Conservation (phyloP, 2,888 invertebrate species). For the Clitarchus hookeri region DNA sequence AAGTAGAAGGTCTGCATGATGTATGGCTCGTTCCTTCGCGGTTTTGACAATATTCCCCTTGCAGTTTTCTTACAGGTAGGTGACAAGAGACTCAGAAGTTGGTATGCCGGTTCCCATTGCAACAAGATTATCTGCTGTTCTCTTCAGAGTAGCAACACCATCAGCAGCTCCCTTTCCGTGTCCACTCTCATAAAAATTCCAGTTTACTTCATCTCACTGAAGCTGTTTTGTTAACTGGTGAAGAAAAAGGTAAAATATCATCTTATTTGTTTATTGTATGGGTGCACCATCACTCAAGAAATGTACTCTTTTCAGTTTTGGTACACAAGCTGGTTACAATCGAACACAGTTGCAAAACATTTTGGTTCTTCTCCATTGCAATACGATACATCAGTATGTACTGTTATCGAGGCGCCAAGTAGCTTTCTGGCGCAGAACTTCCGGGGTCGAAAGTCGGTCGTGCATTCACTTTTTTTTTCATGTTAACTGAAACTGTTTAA, state of each 20-base stretch:
- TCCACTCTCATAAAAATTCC: neutral
- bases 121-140: neutral
- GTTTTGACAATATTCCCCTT: too few relatives aligned
- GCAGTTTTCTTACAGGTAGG: too few relatives aligned
- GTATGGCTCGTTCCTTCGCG: too few relatives aligned
- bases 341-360: neutral
- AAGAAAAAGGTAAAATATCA: neutral
- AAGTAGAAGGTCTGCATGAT: too few relatives aligned
- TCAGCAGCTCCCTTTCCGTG: neutral
- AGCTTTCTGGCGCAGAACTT: too few relatives aligned
- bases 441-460: too few relatives aligned
- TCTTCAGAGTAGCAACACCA: neutral
- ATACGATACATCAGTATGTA: neutral
- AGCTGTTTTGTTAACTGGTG: neutral
- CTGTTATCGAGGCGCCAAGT: neutral
- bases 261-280: neutral
- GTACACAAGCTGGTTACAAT: neutral
- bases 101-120: too few relatives aligned
- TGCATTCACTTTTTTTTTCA: too few relatives aligned
- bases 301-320: neutral
- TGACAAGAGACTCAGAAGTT: too few relatives aligned
- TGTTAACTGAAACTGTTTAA: too few relatives aligned
- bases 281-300: constrained; percentile 5
- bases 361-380: too few relatives aligned
- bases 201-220: neutral